Evolutionary conservation across 2,888 invertebrate genomes (phyloP), one percentile per base, ranked within the genome.

Genomic region (Nymphalis urticae): DNA sequence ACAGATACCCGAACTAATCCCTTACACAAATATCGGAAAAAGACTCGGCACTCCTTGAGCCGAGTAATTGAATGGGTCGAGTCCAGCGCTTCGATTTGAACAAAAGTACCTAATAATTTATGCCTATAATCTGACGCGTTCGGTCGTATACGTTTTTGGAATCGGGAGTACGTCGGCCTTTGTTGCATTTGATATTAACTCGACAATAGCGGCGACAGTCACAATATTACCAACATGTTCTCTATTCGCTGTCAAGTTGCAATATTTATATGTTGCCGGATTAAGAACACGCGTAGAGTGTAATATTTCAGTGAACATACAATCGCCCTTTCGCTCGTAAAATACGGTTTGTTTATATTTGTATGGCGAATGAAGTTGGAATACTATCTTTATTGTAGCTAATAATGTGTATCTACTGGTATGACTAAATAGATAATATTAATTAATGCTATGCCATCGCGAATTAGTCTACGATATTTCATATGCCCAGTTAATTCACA

Each of bases 81-180:
- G 73, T 70, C 67, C 70, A 84, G 82, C 85, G 81, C 83, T 87
- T 87, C 87, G 87, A 86, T 85, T 86, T 86, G 91, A 90, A 92
- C 92, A 92, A 92, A 91, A 92, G 91, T 86, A 84, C 78, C 85
- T 84, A 91, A 92, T 92, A 92, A 92, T 92, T 92, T 92, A 92
- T 92, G 87, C 90, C 81, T 87, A 90, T 92, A 92, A 92, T 92
- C 92, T 89, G 92, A 92, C 92, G 84, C 80, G 84, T 82, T 83
- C 83, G 79, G 81, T 80, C 62, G 75, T 72, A 82, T 88, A 85
- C 86, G 83, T 89, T 88, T 89, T 89, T 83, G 81, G 83, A 81
- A 86, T 86, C 81, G 80, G 78, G 77, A 82, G 81, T 85, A 82
- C 84, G 82, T 84, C 84, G 79, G 79, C 81, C 82, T 87, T 87